Evolutionary conservation across 2,888 invertebrate species (phyloP).

Genomic region (Pseudoips prasinana): DNA sequence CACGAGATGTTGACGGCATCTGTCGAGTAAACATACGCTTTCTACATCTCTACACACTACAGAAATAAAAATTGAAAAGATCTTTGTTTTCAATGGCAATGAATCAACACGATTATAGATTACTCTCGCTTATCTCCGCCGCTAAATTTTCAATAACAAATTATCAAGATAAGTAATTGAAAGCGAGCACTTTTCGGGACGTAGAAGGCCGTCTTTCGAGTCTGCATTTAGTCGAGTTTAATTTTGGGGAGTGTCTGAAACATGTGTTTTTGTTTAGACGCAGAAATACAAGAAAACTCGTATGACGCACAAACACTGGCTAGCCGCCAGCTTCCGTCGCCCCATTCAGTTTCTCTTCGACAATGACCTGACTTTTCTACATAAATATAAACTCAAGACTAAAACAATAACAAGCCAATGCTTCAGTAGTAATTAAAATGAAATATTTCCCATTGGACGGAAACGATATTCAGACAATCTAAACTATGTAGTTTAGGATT

Average conservation of each 20-base stretch:
- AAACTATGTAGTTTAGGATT: no score
- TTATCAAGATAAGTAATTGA: no score
- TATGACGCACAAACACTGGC: conserved; percentile 71
- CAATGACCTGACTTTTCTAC: conserved; percentile 71
- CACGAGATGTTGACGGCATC: conserved; percentile 6
- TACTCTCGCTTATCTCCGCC: no score
- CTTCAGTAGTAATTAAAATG: conserved; percentile 8
- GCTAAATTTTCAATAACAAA: no score
- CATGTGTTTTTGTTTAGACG: conserved; percentile 45
- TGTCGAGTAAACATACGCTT: no score
- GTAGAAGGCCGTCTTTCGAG: conserved; percentile 3
- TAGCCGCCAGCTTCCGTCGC: conserved; percentile 65
- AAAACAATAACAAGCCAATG: conserved; percentile 15
- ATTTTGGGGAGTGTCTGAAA: conserved; percentile 13
- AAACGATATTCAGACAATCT: no score
- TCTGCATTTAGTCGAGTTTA: no score
- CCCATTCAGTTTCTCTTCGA: conserved; percentile 70
- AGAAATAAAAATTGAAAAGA: no score
- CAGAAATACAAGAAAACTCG: conserved; percentile 48
- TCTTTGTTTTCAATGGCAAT: no score
- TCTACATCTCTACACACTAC: no score
- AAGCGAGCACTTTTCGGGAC: conserved; percentile 1
- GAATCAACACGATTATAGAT: background rate
- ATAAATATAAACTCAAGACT: conserved; percentile 36
- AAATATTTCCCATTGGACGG: background rate